Evolutionary conservation across 2,113 vertebrate genomes (phyloP), one percentile per base, ranked within the genome.

Genomic region (Gracilinanus agilis): DNA sequence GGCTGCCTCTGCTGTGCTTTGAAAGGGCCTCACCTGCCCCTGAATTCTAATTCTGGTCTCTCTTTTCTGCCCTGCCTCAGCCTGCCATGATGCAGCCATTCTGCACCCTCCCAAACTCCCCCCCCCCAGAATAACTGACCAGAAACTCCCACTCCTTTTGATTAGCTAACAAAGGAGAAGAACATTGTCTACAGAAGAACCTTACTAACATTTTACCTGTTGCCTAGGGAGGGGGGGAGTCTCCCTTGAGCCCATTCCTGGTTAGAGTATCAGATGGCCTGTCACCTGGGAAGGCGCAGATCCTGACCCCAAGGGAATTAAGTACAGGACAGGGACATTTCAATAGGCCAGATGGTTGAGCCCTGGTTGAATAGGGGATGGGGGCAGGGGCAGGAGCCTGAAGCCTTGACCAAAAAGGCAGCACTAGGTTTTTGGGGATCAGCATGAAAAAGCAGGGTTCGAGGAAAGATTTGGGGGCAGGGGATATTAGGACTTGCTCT

Each of bases 11-110:
- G 67, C 19, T 23, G 67, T 83, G 67, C 67, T 83, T 83, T 83
- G 67, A 83, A 40, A 83, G n/a, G 67, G 67, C 67, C 67, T 83
- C 67, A 83, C 67, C 67, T 83, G 67, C 67, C 67, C n/a, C n/a
- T 83, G n/a, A 40, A 40, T 40, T 83, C 67, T 83, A 40, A 40
- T 40, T 83, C 67, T 83, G 19, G 67, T 83, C n/a, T 83, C 16
- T 83, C 67, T 83, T 40, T 83, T 19, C n/a, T 83, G 67, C n/a
- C 67, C 67, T 83, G n/a, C 67, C 67, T 83, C n/a, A 83, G n/a
- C n/a, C n/a, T 40, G 67, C n/a, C n/a, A 83, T 83, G 67, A 83
- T 83, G 67, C n/a, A 40, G 67, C n/a, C 67, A 40, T 83, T 49
- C 49, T 49, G 49, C 5, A 49, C 49, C 49, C 49, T 5, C 49